Evolutionary conservation across 2,113 vertebrate genomes (phyloP), one percentile per base, ranked within the genome.

Genomic region (Leucopsar rothschildi): DNA sequence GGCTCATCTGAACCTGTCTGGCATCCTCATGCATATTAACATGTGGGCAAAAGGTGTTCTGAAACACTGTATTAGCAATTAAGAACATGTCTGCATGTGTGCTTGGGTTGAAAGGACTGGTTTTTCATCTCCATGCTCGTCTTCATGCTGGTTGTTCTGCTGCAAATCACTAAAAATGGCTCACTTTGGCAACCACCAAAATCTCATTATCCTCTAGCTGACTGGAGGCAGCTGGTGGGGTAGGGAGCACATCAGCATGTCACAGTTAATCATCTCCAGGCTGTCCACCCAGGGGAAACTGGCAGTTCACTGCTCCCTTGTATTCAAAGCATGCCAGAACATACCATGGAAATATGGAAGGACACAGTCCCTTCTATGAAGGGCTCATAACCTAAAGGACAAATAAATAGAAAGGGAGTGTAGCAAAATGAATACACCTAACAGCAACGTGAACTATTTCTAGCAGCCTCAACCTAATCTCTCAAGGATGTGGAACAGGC

Each of bases 341-440:
- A 29, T 39, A 49, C 37, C 33, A 42, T 31, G 55, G 71, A 94
- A 94, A 82, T 82, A 93, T 28, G 52, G 70, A 68, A 87, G 63
- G 85, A 65, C 70, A 50, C 10, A 55, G 66, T 55, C 24, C 59
- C 28, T 95, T 81, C 64, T 44, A 20, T 55, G 75, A 68, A 89
- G 55, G 66, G 29, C 71, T 96, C 88, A 77, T 91, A 80, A 92
- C 87, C 50, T 63, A 65, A 86, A 73, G 45, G 73, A 76, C 66
- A 93, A 87, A 90, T 53, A 87, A 63, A 91, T 25, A 86, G 70
- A 56, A 92, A 72, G 33, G 42, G 33, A 93, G 55, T 56, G 52
- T 7, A 93, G 75, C 59, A 90, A 95, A 95, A 94, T 91, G 90
- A 69, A 93, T 87, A 66, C 57, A 79, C 37, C 50, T 69, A 79